Base-by-base conservation (phyloP, 2,113 vertebrate genomes). In the Trogon melanurus region DNA sequence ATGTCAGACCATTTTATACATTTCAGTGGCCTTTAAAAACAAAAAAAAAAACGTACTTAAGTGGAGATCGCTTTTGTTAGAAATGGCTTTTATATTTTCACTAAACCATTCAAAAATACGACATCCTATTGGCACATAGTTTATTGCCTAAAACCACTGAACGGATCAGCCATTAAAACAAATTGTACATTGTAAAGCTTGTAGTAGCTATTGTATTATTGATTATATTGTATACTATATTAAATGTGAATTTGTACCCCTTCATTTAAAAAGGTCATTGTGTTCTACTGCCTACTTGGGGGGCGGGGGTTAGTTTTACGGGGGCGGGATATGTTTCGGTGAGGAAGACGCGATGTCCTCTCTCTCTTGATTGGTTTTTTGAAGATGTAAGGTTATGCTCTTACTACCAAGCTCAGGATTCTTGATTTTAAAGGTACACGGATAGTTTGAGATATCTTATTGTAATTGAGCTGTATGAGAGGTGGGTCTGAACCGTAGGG, bases 181-280 rank as follows among this genome's bases (percentile, higher is more conserved):
- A 98, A 99, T 98, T 99, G 99, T 99, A 99, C 98, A 99, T 99
- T 99, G 98, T 99, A 99, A 99, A 99, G 98, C 98, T 98, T 98
- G 97, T 96, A 95, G 92, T 98, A 98, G 97, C 97, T 97, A 97
- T 97, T 98, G 98, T 98, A 98, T 98, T 98, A 97, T 97, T 97
- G 96, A 98, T 97, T 98, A 98, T 98, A 98, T 97, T 98, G 97
- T 98, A 98, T 97, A 98, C 97, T 96, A 97, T 98, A 98, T 98
- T 98, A 98, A 98, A 98, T 98, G 98, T 98, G 98, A 98, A 98
- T 98, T 98, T 98, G 98, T 98, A 98, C 96, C 98, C 98, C 98
- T 98, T 97, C 98, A 98, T 98, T 98, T 98, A 98, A 98, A 98
- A 98, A 98, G 97, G 97, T 98, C 96, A 97, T 98, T 97, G 97